phyloP scores from a whole-genome alignment of 1,140 invertebrate species.

The Monomorium pharaonis region DNA sequence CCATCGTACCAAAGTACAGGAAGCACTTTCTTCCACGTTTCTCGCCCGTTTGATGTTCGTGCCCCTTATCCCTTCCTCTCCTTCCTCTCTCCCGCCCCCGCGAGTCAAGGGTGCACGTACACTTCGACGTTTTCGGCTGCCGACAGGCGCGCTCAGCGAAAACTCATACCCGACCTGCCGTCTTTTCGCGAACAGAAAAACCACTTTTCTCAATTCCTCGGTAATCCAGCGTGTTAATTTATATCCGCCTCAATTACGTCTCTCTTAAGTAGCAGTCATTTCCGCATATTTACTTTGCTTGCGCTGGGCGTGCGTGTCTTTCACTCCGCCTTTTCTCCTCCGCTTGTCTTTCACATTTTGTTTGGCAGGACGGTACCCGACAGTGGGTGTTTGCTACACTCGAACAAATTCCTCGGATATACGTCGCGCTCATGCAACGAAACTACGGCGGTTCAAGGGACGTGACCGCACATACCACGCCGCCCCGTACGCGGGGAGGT shows the following conservation, averaged over 20 bases:
- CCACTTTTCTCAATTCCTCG: neutral
- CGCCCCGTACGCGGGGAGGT: neutral
- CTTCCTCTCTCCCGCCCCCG: neutral
- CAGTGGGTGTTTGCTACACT: neutral
- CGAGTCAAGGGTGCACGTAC: neutral
- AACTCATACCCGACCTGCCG: neutral
- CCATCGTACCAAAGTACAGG: constrained; percentile 64
- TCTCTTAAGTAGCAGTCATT: neutral
- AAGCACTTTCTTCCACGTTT: constrained; percentile 72
- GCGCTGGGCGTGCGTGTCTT: neutral
- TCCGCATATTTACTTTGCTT: neutral
- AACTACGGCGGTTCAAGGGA: constrained; percentile 26
- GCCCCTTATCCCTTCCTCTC: no score
- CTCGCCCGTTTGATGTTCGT: constrained; percentile 61
- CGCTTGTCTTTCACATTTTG: neutral
- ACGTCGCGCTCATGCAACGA: constrained; percentile 7
- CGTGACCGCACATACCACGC: constrained; percentile 41
- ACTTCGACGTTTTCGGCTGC: constrained; percentile 13
- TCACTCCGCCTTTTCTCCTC: no score
- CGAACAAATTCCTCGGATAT: constrained; percentile 40
- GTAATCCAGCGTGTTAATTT: neutral
- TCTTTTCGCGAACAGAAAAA: neutral
- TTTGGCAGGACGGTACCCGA: neutral
- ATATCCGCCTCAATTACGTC: neutral
- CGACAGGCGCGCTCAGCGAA: constrained; percentile 1